Evolutionary conservation across 2,797 vertebrate species (phyloP).

Genomic region (Eulemur coronatus): DNA sequence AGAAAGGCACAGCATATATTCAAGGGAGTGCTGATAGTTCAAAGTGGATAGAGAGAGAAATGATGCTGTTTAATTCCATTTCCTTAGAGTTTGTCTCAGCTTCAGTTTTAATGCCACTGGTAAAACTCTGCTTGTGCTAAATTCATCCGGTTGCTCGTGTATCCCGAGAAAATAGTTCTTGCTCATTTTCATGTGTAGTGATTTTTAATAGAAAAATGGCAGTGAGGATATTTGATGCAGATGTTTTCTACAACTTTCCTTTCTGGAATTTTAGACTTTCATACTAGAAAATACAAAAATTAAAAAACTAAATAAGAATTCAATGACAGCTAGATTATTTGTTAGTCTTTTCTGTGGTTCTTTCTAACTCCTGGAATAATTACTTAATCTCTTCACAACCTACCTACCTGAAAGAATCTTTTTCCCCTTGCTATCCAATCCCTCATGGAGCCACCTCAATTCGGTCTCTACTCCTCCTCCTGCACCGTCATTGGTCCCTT

Average conservation of each 20-base stretch:
- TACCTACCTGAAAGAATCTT: neutral
- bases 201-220: neutral
- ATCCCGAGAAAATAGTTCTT: neutral
- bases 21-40: neutral
- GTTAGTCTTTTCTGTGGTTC: neutral
- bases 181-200: neutral
- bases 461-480: neutral
- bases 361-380: neutral
- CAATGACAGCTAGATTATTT: neutral
- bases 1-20: neutral
- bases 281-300: neutral
- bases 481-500: neutral
- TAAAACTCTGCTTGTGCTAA: neutral
- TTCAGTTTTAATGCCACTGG: neutral
- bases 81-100: neutral
- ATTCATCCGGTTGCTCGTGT: neutral
- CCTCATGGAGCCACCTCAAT: neutral
- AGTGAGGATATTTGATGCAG: neutral
- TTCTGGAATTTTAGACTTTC: neutral
- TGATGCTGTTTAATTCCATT: neutral
- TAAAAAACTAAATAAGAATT: neutral
- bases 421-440: neutral
- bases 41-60: neutral
- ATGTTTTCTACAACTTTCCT: neutral
- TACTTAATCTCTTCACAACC: neutral